A percentile compares a stretch with the other conserved stretches of the same genome.
Conservation (phyloP, 2,113 vertebrate species). For the Bostrychus sinensis region DNA sequence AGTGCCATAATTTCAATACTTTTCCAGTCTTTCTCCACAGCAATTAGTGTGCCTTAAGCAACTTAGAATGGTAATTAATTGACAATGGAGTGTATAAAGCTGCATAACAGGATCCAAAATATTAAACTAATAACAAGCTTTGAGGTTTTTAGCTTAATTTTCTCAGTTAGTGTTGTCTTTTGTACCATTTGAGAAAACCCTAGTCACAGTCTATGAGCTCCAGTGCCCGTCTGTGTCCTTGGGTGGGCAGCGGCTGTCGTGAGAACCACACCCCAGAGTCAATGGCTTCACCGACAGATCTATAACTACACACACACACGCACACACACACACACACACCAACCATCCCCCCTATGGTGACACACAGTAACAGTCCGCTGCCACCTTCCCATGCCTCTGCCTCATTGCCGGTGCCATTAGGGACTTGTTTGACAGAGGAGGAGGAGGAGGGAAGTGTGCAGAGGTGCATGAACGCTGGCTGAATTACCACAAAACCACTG, state of each 20-base stretch:
- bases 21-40: not conserved
- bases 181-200: too few relatives aligned
- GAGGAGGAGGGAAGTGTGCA: slow-evolving; percentile 10
- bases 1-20: not conserved
- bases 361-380: slow-evolving; percentile 59
- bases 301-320: slow-evolving; percentile 39
- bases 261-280: slow-evolving; percentile 75
- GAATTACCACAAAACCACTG: slow-evolving; percentile 41
- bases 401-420: slow-evolving; percentile 63
- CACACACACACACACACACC: slow-evolving; percentile 30
- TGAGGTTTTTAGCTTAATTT: not conserved
- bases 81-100: too few relatives aligned
- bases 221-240: slow-evolving; percentile 56
- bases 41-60: not conserved
- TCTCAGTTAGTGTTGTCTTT: slow-evolving; percentile 9
- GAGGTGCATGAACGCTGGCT: slow-evolving; percentile 19
- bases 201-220: slow-evolving; percentile 25
- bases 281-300: slow-evolving; percentile 50
- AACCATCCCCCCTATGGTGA: slow-evolving; percentile 56
- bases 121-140: not conserved
- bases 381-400: slow-evolving; percentile 56
- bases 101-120: not conserved
- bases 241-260: slow-evolving; percentile 61
- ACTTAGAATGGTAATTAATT: not conserved
- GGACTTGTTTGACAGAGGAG: slow-evolving; percentile 51